Base-by-base conservation (phyloP, 2,113 vertebrate species). In the Athene noctua region DNA sequence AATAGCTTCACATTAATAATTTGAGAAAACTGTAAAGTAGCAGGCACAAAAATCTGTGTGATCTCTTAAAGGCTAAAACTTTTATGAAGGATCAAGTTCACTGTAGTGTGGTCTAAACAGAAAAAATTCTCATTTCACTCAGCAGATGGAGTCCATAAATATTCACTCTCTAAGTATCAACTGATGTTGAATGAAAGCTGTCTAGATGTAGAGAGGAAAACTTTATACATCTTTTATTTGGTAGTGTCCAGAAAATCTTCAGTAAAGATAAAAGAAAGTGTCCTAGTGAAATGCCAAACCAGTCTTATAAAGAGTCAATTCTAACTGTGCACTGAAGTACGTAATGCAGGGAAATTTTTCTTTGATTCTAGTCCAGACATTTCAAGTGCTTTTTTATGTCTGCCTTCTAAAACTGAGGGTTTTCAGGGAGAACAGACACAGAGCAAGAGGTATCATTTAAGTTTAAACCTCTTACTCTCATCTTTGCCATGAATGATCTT, bases 321-420 rank as follows among this genome's bases (percentile, higher is more conserved):
- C 51, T 93, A 84, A 72, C 83, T 81, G 25, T 71, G 29, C 30
- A 25, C 26, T 90, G 14, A 94, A 51, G 32, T 71, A 59, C 0
- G 0, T 52, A 58, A 71, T 38, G 40, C 34, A 46, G 38, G 5
- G 32, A 19, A 19, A 38, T 19, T 94, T 88, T 94, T 81, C 83
- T 94, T 97, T 97, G 71, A 82, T 95, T 96, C 67, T 73, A 90
- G 40, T 83, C 74, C 88, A 95, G 74, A 84, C 66, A 75, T 91
- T 95, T 86, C 40, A 44, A 62, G 72, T 27, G 15, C 38, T 49
- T 63, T 85, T 96, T 96, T 75, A 80, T 54, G 61, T 51, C 42
- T 82, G 16, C 61, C 26, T 92, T 96, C 87, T 79, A 52, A 80
- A 96, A 94, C 88, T 58, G 52, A 80, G 77, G 29, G 21, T 80